Percentiles rank a stretch among this genome's conserved stretches.
phyloP scores from a whole-genome alignment of 2,113 vertebrate species.

The Limanda limanda region DNA sequence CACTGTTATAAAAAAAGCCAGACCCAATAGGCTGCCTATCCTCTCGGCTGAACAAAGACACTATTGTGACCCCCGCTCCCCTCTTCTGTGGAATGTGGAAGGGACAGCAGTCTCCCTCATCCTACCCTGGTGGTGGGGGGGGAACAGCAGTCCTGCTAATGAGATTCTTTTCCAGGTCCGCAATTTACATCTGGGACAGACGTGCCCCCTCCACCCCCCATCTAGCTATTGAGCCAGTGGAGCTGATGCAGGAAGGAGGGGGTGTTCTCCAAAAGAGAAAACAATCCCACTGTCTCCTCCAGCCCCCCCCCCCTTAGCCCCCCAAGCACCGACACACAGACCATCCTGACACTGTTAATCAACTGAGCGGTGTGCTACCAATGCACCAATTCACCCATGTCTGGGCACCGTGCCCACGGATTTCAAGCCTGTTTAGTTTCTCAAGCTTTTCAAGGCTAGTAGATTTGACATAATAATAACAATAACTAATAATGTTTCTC shows the following conservation, averaged over 20 bases:
- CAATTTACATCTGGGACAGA: slow-evolving; percentile 92
- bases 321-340: slow-evolving; percentile 75
- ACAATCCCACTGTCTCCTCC: slow-evolving; percentile 81
- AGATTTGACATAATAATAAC: neutral
- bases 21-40: slow-evolving; percentile 77
- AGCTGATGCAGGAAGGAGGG: slow-evolving; percentile 77
- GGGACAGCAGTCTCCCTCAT: slow-evolving; percentile 80
- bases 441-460: slow-evolving; percentile 43
- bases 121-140: slow-evolving; percentile 65
- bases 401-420: slow-evolving; percentile 69
- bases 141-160: slow-evolving; percentile 86
- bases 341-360: slow-evolving; percentile 83
- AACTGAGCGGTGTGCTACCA: slow-evolving; percentile 73
- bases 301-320: slow-evolving; percentile 45
- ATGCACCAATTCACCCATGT: slow-evolving; percentile 72
- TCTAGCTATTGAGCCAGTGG: slow-evolving; percentile 83
- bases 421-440: slow-evolving; percentile 60
- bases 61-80: slow-evolving; percentile 81
- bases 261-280: slow-evolving; percentile 78
- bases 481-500: neutral
- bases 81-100: slow-evolving; percentile 80
- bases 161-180: slow-evolving; percentile 87
- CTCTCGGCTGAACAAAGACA: slow-evolving; percentile 82
- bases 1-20: slow-evolving; percentile 76
- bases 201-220: slow-evolving; percentile 79